These are phyloP conservation scores for Callionymus lyra DNA, from an alignment of 2,113 vertebrate genomes.

Conservation along the genomic window DNA sequence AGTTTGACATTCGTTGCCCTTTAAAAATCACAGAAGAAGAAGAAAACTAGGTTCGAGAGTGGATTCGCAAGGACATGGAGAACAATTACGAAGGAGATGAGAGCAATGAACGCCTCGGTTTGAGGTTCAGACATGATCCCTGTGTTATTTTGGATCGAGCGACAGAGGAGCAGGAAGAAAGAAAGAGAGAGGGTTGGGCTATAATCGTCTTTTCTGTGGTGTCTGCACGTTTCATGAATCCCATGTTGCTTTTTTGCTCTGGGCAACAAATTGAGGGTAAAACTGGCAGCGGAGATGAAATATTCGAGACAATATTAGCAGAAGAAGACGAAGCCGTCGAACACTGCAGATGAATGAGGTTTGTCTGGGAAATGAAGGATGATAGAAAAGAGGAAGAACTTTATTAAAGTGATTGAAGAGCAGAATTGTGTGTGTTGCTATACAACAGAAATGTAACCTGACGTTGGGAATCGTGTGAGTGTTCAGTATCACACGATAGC, in stretches of 20 bases:
- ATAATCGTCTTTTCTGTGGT: slow-evolving; percentile 50
- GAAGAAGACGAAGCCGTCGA: slow-evolving; percentile 27
- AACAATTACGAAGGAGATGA: slow-evolving; percentile 4
- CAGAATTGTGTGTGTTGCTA: too few relatives aligned
- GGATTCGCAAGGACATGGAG: slow-evolving; percentile 9
- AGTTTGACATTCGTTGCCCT: too few relatives aligned
- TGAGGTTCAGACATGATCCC: slow-evolving; percentile 41
- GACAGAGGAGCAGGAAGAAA: slow-evolving; percentile 16
- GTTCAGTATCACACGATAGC: too few relatives aligned
- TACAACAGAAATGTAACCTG: too few relatives aligned
- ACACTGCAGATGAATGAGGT: too few relatives aligned
- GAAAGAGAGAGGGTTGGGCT: slow-evolving; percentile 38
- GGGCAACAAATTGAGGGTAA: slow-evolving; percentile 60
- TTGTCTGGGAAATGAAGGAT: too few relatives aligned
- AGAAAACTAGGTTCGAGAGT: too few relatives aligned
- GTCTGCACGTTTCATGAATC: slow-evolving; percentile 53
- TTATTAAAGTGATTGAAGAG: too few relatives aligned
- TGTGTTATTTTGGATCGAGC: slow-evolving; percentile 28
- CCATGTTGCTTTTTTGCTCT: slow-evolving; percentile 55
- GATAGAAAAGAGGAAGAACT: too few relatives aligned
- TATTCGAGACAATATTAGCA: slow-evolving; percentile 56
- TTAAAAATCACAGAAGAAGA: too few relatives aligned
- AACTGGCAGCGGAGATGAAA: slow-evolving; percentile 49
- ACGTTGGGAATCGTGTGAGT: too few relatives aligned
- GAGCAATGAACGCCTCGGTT: slow-evolving; percentile 9